Conservation (phyloP, 2,113 vertebrate species). For the Pyxicephalus adspersus region DNA sequence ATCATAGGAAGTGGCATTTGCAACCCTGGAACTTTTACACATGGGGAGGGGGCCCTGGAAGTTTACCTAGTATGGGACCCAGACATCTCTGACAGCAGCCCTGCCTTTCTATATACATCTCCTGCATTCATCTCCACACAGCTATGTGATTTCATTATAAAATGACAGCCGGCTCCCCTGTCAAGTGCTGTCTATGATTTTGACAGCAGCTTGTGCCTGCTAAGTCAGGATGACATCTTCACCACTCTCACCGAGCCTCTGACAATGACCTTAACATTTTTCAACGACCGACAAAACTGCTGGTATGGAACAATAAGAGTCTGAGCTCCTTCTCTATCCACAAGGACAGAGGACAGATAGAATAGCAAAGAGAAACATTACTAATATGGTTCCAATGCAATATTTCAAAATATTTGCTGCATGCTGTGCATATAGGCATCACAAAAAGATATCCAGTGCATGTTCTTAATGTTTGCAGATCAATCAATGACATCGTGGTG, state of each 20-base stretch:
- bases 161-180: background rate
- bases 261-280: slow-evolving; percentile 30
- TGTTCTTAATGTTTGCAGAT: too few species aligned
- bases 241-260: background rate
- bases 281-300: slow-evolving; percentile 29
- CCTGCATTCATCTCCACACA: background rate
- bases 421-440: too few species aligned
- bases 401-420: too few species aligned
- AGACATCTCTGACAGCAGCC: too few species aligned
- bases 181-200: background rate
- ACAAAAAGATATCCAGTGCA: too few species aligned
- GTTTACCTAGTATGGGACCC: too few species aligned
- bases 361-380: too few species aligned
- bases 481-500: too few species aligned
- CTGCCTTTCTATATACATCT: background rate
- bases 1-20: too few species aligned
- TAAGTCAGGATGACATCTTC: slow-evolving; percentile 20
- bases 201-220: slow-evolving; percentile 11
- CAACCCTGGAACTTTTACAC: too few species aligned
- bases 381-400: too few species aligned
- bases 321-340: background rate
- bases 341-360: background rate
- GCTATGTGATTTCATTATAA: slow-evolving; percentile 1
- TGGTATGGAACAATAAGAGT: background rate
- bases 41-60: too few species aligned